phyloP scores from a whole-genome alignment of 1,140 invertebrate genomes.

The Mercenaria mercenaria region DNA sequence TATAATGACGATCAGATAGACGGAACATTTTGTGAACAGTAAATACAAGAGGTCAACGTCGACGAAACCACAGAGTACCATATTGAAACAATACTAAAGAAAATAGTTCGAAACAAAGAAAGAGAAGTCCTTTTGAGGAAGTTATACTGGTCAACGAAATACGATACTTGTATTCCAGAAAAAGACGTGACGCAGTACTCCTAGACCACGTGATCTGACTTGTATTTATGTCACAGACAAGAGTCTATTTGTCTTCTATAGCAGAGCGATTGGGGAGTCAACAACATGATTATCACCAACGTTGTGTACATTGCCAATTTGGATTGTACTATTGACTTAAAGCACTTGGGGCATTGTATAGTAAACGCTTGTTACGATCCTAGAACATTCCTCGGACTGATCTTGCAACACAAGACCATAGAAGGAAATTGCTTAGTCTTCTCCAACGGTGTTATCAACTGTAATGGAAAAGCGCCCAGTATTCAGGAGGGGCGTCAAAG shows the following conservation, averaged over 20 bases:
- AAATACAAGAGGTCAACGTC: not conserved
- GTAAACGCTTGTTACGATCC: too few species aligned
- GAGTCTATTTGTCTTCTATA: not conserved
- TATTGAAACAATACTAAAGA: slow-evolving; percentile 29
- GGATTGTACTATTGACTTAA: not conserved
- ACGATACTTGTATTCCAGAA: slow-evolving; percentile 29
- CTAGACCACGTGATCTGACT: not conserved
- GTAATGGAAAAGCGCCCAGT: too few species aligned
- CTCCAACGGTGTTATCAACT: not conserved
- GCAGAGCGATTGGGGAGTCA: not conserved
- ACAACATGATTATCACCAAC: not conserved
- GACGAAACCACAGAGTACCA: slow-evolving; percentile 24
- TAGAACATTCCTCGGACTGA: not conserved
- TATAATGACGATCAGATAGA: not conserved
- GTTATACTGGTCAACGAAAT: slow-evolving; percentile 45
- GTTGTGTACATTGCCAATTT: not conserved
- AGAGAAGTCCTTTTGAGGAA: not conserved
- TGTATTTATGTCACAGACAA: not conserved
- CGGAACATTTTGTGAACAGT: slow-evolving; percentile 17
- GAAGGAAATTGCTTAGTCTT: not conserved
- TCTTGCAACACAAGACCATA: not conserved
- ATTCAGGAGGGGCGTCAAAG: too few species aligned
- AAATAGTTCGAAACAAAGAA: not conserved
- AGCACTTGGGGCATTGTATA: not conserved
- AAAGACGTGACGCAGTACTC: not conserved